Conservation (phyloP, 2,888 invertebrate species). For the Gymnosoma rotundatum region DNA sequence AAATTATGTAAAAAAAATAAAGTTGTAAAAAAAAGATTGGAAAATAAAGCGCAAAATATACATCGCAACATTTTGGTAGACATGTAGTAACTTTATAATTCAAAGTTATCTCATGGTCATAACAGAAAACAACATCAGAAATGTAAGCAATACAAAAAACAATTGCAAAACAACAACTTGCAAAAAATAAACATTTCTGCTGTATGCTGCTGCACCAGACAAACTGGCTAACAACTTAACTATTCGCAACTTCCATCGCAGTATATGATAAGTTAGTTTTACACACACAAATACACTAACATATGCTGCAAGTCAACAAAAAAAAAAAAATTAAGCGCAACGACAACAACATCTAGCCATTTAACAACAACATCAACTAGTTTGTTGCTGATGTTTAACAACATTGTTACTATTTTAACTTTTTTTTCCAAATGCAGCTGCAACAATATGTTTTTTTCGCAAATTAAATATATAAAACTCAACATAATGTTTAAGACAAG, state of each 20-base stretch:
- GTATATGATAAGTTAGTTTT: constrained; percentile 37
- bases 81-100: constrained; percentile 70
- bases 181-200: constrained; percentile 21
- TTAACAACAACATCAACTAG: constrained; percentile 55
- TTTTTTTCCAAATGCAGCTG: constrained; percentile 55
- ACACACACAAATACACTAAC: neutral
- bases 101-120: constrained; percentile 72
- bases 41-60: constrained; percentile 32
- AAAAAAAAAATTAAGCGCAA: neutral
- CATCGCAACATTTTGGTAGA: constrained; percentile 37
- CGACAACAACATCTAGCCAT: constrained; percentile 14
- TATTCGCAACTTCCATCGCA: constrained; percentile 61
- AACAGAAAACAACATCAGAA: constrained; percentile 63
- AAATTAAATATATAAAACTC: constrained; percentile 41
- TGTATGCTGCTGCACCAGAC: constrained; percentile 60
- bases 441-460: constrained; percentile 48
- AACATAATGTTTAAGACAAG: constrained; percentile 54
- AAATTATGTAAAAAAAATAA: constrained; percentile 25
- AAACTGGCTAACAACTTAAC: constrained; percentile 70
- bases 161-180: constrained; percentile 68
- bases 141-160: neutral
- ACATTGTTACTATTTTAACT: constrained; percentile 55
- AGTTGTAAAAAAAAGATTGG: constrained; percentile 41
- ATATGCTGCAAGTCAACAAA: constrained; percentile 34
- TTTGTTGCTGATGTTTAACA: constrained; percentile 66